phyloP scores from a whole-genome alignment of 2,888 invertebrate species.

The Thalpophila matura region DNA sequence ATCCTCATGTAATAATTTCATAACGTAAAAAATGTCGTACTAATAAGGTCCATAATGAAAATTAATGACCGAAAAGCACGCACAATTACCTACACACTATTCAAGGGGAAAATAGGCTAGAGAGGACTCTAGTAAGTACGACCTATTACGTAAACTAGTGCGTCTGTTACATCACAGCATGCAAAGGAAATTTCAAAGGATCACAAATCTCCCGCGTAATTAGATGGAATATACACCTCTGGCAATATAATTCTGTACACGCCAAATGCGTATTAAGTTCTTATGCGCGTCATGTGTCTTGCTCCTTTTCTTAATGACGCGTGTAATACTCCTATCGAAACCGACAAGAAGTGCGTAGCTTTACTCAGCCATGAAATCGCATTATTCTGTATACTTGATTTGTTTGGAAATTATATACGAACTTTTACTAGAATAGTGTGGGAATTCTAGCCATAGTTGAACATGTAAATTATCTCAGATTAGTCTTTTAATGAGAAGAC shows the following conservation, averaged over 20 bases:
- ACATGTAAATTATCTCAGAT: slow-evolving; percentile 3
- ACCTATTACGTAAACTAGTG: slow-evolving; percentile 20
- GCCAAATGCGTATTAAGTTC: slow-evolving; percentile 53
- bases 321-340: slow-evolving; percentile 43
- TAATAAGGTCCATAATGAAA: slow-evolving; percentile 69
- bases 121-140: slow-evolving; percentile 27
- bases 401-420: slow-evolving; percentile 14
- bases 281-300: slow-evolving; percentile 48
- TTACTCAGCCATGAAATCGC: slow-evolving; percentile 26
- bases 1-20: slow-evolving; percentile 66
- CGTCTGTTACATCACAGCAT: slow-evolving; percentile 38
- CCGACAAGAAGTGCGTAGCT: slow-evolving; percentile 25
- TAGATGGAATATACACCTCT: slow-evolving; percentile 41
- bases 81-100: slow-evolving; percentile 65
- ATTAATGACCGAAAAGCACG: slow-evolving; percentile 69
- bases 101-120: slow-evolving; percentile 64
- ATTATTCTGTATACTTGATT: slow-evolving; percentile 36
- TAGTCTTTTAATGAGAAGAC: neutral
- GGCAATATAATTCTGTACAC: slow-evolving; percentile 39
- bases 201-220: slow-evolving; percentile 44
- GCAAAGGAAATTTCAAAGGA: slow-evolving; percentile 43
- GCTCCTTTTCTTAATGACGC: slow-evolving; percentile 49
- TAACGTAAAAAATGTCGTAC: slow-evolving; percentile 66
- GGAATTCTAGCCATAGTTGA: neutral
- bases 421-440: neutral